Conservation (phyloP, 2,888 invertebrate genomes). For the Heliconius cydno region DNA sequence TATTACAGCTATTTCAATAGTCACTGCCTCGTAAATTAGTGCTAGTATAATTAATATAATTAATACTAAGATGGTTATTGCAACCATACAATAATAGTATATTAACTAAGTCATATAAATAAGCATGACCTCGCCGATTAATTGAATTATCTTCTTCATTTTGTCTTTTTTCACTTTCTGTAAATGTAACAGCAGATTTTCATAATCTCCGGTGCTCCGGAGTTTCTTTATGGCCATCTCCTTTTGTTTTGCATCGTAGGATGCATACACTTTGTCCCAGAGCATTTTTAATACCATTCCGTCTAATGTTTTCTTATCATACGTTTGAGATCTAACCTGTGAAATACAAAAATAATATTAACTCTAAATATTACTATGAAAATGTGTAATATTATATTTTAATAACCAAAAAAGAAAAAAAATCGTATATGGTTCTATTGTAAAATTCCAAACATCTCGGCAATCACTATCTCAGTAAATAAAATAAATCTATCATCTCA, state of each 20-base stretch:
- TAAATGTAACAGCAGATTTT: slow-evolving; percentile 62
- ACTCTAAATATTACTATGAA: neutral
- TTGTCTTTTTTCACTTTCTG: slow-evolving; percentile 65
- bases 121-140: slow-evolving; percentile 67
- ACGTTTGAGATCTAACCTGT: slow-evolving; percentile 56
- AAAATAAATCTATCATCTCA: no score
- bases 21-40: neutral
- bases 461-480: no score
- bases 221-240: slow-evolving; percentile 65
- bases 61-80: neutral
- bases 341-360: slow-evolving; percentile 40
- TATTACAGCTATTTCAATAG: slow-evolving; percentile 5
- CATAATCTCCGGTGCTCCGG: slow-evolving; percentile 63
- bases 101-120: slow-evolving; percentile 58
- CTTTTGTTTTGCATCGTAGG: slow-evolving; percentile 62
- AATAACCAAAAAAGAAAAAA: neutral
- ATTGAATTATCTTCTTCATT: slow-evolving; percentile 59
- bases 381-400: neutral
- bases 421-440: no score
- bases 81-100: neutral
- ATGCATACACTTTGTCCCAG: slow-evolving; percentile 70
- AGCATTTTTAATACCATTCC: slow-evolving; percentile 70
- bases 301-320: slow-evolving; percentile 66
- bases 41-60: slow-evolving; percentile 2
- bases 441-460: no score